A percentile compares a stretch with the other conserved stretches of the same genome.
These are phyloP conservation scores for Cygnus atratus DNA, from an alignment of 2,113 vertebrate species.

Conservation along the genomic window DNA sequence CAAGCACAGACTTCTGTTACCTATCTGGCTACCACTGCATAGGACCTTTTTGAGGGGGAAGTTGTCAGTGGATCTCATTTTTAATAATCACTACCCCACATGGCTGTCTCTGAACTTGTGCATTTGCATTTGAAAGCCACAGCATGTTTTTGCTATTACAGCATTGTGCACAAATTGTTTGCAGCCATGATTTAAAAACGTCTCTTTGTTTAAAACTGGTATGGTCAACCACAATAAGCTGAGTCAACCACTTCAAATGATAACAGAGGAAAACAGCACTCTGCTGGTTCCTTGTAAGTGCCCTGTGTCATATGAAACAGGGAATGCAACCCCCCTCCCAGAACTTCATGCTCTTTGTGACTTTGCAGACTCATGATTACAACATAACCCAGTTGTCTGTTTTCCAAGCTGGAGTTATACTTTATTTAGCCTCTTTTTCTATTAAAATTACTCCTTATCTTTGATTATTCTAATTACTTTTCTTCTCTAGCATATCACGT, in stretches of 20 bases:
- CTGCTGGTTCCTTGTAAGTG: neutral
- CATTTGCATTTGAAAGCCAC: neutral
- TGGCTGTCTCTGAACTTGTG: neutral
- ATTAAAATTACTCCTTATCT: neutral
- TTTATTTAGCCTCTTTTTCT: neutral
- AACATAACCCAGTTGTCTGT: no score
- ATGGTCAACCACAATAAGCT: neutral
- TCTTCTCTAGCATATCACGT: neutral
- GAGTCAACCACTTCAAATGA: neutral
- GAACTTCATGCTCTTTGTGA: neutral
- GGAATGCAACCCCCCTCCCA: neutral
- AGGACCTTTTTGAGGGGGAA: neutral
- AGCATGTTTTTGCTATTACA: neutral
- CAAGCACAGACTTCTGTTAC: neutral
- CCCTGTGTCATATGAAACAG: neutral
- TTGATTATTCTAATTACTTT: neutral
- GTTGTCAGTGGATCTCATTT: neutral
- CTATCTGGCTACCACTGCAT: neutral
- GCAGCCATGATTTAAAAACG: neutral
- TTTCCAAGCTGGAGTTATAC: neutral
- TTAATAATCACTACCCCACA: neutral
- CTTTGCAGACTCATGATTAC: neutral
- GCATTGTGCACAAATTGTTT: neutral
- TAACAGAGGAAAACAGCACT: neutral
- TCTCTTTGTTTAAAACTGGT: neutral